These are phyloP conservation scores for Chlamydotis undulata DNA, from an alignment of 2,113 vertebrate species.

Conservation along the genomic window DNA sequence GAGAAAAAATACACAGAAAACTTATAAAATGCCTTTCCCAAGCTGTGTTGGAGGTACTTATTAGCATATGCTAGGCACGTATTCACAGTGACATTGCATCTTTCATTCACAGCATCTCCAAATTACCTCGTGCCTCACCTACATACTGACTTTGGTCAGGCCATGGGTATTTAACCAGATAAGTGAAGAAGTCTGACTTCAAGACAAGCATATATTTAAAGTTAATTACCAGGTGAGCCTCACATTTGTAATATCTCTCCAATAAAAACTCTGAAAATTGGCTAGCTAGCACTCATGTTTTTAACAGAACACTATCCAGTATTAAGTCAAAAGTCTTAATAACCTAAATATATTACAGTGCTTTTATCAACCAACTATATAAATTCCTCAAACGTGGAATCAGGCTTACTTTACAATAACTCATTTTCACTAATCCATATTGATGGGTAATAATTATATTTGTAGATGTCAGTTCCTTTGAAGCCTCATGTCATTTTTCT, in stretches of 20 bases:
- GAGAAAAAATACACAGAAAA: background rate
- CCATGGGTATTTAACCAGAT: background rate
- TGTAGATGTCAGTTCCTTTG: conserved; percentile 9
- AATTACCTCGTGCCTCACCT: background rate
- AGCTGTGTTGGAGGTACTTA: background rate
- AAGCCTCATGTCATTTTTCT: conserved; percentile 8
- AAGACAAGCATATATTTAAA: background rate
- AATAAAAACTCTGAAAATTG: background rate
- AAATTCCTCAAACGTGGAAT: background rate
- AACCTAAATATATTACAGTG: background rate
- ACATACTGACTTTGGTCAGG: background rate
- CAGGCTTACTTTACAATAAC: background rate
- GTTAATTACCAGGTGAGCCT: background rate
- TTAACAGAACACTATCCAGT: background rate
- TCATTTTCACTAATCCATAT: background rate
- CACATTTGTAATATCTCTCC: conserved; percentile 2
- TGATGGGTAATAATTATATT: conserved; percentile 14
- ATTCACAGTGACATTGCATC: background rate
- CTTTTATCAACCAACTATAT: background rate
- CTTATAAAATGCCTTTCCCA: background rate
- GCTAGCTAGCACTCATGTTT: background rate
- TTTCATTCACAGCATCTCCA: background rate
- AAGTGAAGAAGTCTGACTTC: background rate
- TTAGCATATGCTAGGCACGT: background rate
- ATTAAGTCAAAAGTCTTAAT: background rate